Evolutionary conservation across 2,113 vertebrate genomes (phyloP).

Genomic region (Cryptomyrus ogoouensis): DNA sequence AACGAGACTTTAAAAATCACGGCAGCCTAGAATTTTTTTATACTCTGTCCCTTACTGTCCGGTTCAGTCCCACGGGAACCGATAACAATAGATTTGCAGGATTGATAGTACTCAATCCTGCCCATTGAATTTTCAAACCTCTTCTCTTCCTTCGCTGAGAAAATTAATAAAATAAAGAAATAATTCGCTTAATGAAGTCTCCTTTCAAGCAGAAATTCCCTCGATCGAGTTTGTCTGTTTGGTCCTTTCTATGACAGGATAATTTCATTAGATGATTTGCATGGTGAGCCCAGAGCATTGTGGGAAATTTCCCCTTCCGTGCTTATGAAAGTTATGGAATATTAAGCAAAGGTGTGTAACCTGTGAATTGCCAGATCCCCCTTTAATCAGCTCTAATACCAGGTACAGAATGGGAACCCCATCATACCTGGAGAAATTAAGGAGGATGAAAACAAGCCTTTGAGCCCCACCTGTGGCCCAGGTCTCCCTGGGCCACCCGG

Average conservation of each 20-base stretch:
- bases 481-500: conserved; percentile 37
- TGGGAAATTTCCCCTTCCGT: neutral
- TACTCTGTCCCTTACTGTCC: neutral
- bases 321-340: neutral
- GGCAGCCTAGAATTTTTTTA: neutral
- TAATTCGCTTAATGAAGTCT: neutral
- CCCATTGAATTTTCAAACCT: neutral
- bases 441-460: neutral
- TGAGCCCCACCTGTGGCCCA: conserved; percentile 45
- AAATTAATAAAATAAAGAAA: neutral
- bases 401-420: neutral
- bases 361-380: neutral
- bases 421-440: neutral
- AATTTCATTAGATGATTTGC: neutral
- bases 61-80: neutral
- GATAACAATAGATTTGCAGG: neutral
- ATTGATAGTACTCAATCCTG: neutral
- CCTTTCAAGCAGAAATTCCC: neutral
- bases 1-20: neutral
- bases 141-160: neutral
- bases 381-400: neutral
- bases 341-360: neutral
- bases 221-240: neutral
- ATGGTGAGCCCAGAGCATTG: neutral
- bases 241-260: neutral